These are phyloP conservation scores for Hirtodrosophila alboralis DNA, from an alignment of 2,888 invertebrate genomes.

Conservation along the genomic window DNA sequence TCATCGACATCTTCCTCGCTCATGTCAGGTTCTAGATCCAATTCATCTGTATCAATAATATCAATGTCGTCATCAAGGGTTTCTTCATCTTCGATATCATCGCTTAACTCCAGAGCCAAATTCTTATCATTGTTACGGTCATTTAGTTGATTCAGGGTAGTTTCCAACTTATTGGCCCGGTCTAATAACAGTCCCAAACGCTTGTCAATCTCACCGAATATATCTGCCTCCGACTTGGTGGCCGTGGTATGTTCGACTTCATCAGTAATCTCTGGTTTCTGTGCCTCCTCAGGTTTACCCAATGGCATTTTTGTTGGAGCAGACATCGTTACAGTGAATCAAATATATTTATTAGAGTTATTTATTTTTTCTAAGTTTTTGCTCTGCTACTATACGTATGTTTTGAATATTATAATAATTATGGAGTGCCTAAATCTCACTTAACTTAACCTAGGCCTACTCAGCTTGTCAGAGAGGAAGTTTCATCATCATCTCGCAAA, in stretches of 20 bases:
- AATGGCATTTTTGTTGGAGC: not conserved
- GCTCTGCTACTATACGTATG: too few relatives aligned
- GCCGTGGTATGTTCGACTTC: not conserved
- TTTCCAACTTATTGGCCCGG: conserved; percentile 36
- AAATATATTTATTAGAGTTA: not conserved
- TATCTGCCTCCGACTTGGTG: conserved; percentile 5
- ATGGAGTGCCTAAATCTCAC: not conserved
- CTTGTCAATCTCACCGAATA: conserved; percentile 37
- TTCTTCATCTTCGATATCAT: not conserved
- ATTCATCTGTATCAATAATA: not conserved
- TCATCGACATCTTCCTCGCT: not conserved
- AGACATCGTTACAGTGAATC: conserved; percentile 23
- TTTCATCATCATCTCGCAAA: conserved; percentile 2
- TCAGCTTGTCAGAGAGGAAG: conserved; percentile 16
- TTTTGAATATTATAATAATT: too few relatives aligned
- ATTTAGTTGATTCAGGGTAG: conserved; percentile 25
- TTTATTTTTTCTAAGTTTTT: not conserved
- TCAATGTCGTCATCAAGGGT: conserved; percentile 1
- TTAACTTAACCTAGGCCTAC: conserved; percentile 32
- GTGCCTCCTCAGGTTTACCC: not conserved
- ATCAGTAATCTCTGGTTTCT: not conserved
- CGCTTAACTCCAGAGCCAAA: not conserved
- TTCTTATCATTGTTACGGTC: not conserved
- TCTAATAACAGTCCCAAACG: conserved; percentile 37
- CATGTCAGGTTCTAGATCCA: not conserved